Evolutionary conservation across 2,888 invertebrate genomes (phyloP).

Genomic region (Napeogenes inachia): DNA sequence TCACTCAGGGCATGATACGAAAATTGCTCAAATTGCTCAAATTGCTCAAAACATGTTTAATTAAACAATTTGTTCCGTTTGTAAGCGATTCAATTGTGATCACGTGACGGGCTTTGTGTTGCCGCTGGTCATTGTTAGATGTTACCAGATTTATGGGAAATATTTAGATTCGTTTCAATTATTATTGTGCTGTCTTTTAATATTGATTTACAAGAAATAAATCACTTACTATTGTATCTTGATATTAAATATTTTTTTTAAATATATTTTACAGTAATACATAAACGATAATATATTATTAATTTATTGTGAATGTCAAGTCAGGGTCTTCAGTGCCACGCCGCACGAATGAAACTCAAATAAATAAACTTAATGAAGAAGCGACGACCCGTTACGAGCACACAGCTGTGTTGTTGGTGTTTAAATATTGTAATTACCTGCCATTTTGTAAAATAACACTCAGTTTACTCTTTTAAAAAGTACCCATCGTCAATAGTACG

Average conservation of each 20-base stretch:
- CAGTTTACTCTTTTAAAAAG: background rate
- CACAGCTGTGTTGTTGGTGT: background rate
- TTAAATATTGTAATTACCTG: background rate
- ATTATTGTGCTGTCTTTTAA: background rate
- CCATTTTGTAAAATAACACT: background rate
- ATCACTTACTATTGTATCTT: background rate
- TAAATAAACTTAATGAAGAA: background rate
- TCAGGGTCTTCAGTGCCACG: background rate
- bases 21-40: conserved; percentile 43
- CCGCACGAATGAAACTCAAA: background rate
- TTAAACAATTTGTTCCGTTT: conserved; percentile 67
- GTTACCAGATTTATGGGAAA: conserved; percentile 6
- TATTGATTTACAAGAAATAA: background rate
- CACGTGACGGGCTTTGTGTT: conserved; percentile 24
- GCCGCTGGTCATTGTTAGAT: background rate
- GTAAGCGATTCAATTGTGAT: conserved; percentile 50
- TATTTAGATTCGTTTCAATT: conserved; percentile 3
- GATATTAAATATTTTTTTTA: background rate
- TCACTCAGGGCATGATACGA: conserved; percentile 56
- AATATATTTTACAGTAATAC: background rate
- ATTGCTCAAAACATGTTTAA: conserved; percentile 46
- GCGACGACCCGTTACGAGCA: background rate
- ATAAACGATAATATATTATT: background rate
- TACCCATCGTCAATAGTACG: conserved; percentile 33
- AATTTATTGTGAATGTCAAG: background rate